A percentile compares a stretch with the other conserved stretches of the same genome.
Evolutionary conservation across 1,140 invertebrate genomes (phyloP).

Genomic region (Spodoptera frugiperda): DNA sequence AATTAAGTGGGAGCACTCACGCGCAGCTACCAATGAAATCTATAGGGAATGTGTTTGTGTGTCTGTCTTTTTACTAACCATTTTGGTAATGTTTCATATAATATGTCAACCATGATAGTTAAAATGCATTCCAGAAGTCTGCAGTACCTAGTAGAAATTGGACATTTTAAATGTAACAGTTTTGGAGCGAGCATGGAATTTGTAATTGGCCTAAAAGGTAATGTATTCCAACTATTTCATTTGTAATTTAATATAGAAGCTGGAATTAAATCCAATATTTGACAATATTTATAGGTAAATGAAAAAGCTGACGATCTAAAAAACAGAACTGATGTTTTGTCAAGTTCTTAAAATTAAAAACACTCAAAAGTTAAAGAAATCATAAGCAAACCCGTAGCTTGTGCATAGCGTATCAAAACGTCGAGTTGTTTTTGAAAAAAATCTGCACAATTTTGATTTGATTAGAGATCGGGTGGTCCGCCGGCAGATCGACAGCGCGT

Average conservation of each 20-base stretch:
- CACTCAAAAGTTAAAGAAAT: neutral
- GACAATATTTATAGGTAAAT: too few relatives aligned
- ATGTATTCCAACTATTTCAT: too few relatives aligned
- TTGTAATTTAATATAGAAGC: too few relatives aligned
- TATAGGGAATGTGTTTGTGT: neutral
- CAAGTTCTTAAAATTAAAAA: neutral
- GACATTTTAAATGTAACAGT: too few relatives aligned
- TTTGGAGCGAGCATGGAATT: too few relatives aligned
- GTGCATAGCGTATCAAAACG: neutral
- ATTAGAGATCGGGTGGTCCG: slow-evolving; percentile 43
- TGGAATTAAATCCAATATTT: too few relatives aligned
- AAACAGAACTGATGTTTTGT: too few relatives aligned
- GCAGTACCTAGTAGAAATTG: too few relatives aligned
- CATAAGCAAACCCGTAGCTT: neutral
- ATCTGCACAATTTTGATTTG: slow-evolving; percentile 30
- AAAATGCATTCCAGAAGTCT: too few relatives aligned
- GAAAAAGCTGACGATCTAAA: too few relatives aligned
- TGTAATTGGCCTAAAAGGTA: too few relatives aligned
- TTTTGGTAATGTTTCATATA: neutral
- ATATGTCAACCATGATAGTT: too few relatives aligned
- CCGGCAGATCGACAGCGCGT: slow-evolving; percentile 18
- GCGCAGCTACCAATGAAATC: slow-evolving; percentile 5
- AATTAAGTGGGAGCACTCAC: slow-evolving; percentile 32
- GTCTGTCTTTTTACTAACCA: neutral
- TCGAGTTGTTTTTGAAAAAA: slow-evolving; percentile 18